Conservation (phyloP, 1,140 invertebrate species). For the Scaptomyza montana region DNA sequence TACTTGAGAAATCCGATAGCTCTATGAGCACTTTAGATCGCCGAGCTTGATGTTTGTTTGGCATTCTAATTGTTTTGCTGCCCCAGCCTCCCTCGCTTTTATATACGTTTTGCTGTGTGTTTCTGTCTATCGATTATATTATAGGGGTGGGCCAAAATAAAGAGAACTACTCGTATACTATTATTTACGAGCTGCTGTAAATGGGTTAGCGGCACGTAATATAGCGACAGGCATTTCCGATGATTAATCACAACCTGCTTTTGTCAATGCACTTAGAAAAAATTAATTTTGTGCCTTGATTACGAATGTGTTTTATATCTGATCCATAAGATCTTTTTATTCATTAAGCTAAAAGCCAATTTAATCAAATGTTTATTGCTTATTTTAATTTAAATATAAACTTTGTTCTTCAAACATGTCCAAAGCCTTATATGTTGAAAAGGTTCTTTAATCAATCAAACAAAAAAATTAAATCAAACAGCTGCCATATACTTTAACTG, state of each 20-base stretch:
- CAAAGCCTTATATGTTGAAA: too few relatives aligned
- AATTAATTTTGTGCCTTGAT: too few relatives aligned
- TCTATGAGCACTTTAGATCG: constrained; percentile 68
- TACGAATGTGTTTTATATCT: too few relatives aligned
- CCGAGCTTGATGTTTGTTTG: constrained; percentile 66
- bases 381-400: too few relatives aligned
- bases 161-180: neutral
- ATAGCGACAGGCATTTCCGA: constrained; percentile 73
- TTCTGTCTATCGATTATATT: constrained; percentile 25
- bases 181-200: constrained; percentile 77
- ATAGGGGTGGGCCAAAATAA: constrained; percentile 24
- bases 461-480: too few relatives aligned
- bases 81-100: constrained; percentile 32
- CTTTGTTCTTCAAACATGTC: too few relatives aligned
- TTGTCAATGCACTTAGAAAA: constrained; percentile 37
- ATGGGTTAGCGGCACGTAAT: constrained; percentile 78
- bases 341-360: too few relatives aligned
- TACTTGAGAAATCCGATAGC: constrained; percentile 80
- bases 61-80: constrained; percentile 48
- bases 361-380: too few relatives aligned
- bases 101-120: neutral
- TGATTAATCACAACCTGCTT: constrained; percentile 59
- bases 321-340: too few relatives aligned
- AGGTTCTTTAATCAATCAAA: too few relatives aligned
- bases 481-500: too few relatives aligned